Base-by-base conservation (phyloP, 2,888 invertebrate genomes). In the Calephelis perditalis region DNA sequence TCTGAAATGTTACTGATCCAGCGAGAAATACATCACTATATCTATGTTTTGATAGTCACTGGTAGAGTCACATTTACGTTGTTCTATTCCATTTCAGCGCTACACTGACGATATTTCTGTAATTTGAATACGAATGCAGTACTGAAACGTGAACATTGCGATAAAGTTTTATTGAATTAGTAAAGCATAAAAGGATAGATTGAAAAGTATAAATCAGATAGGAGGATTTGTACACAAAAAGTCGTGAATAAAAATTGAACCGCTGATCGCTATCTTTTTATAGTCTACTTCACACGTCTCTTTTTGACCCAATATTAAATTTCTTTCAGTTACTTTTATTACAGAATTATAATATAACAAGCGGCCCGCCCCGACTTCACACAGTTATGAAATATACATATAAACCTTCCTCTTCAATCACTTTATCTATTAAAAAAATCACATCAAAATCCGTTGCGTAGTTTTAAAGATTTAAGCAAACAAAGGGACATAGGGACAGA, bases 1-100 rank as follows among this genome's bases (percentile, higher is more conserved):
- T 63, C 79, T 77, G 75, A 79, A 81, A 73, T 76, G 76, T 76
- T 75, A 87, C 86, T 87, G 86, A 81, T 69, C 70, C 70, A 62
- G 44, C 63, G 59, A 47, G 62, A 64, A 62, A 65, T 62, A 64
- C 57, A 62, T 63, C 65, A 36, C 61, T 65, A 62, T 58, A 63
- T 62, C 60, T 63, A 67, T 63, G 62, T 61, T 56, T 71, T 73
- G 70, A 71, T 71, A 72, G 55, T 55, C 56, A 56, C 60, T 70
- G 67, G 61, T 63, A 65, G 58, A 62, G 52, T 58, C 59, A 49
- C 58, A 58, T 40, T 56, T 58, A 44, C 43, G 52, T 55, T 12
- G 55, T 54, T 62, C 60, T 66, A 71, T 73, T 77, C 71, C 78
- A 77, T 78, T 73, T 70, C 81, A 66, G 66, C 67, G 58, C 63